Base-by-base conservation (phyloP, 2,113 vertebrate genomes). In the Cyprinodon tularosa region DNA sequence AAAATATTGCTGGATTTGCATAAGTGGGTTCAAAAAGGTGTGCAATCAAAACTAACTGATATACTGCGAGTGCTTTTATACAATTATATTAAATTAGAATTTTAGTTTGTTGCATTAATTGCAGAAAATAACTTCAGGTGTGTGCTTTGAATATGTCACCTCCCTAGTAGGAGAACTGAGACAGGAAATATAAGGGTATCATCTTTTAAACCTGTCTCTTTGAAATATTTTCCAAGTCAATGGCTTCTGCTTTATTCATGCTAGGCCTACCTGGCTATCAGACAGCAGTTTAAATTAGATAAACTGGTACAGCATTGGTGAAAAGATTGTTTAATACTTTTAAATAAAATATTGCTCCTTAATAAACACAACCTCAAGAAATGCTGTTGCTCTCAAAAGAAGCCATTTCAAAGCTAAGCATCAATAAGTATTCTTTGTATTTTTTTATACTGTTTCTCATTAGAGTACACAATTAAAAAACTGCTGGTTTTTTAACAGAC, bases 191-290 rank as follows among this genome's bases (percentile, higher is more conserved):
- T 81, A 90, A 65, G 81, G 87, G 86, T 91, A 91, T 82, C 86
- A 86, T 88, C 81, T 80, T 70, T 66, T 77, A 89, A 88, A 90
- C 90, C 90, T 81, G 72, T 79, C 40, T 74, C 78, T 64, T 77
- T 89, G 64, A 89, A 93, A 92, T 88, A 92, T 93, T 90, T 84
- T 29, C 89, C 75, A 62, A 45, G 37, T 59, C 77, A 72, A 17
- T 67, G 22, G 72, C 59, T 77, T n/a, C 36, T 6, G 17, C 64
- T 60, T 78, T 69, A 72, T 47, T 65, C 80, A 66, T 72, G 66
- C 22, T 50, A 61, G 73, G 68, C 53, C 64, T 69, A 47, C 72
- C 84, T 83, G 61, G 62, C 66, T 77, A 62, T 75, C 69, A 76
- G 73, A 83, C 66, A 57, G 59, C 36, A 68, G 68, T 57, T 57